phyloP scores from a whole-genome alignment of 2,888 invertebrate species.

The Thymelicus acteon region DNA sequence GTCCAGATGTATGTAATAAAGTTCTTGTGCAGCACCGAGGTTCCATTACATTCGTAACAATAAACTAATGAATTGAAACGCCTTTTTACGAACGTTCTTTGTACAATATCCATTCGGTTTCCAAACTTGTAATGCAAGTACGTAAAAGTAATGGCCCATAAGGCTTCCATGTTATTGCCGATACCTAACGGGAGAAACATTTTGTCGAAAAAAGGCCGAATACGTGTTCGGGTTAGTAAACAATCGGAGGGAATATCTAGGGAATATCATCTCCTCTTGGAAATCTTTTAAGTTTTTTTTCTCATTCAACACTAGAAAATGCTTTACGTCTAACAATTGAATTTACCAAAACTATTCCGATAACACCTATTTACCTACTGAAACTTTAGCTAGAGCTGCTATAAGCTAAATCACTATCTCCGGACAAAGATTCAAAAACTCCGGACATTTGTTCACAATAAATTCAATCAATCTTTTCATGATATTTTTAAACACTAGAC shows the following conservation, averaged over 20 bases:
- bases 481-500: too few relatives aligned
- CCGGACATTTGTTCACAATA: too few relatives aligned
- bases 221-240: conserved; percentile 33
- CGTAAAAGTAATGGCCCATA: conserved; percentile 35
- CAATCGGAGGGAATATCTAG: conserved; percentile 26
- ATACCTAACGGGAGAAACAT: conserved; percentile 26
- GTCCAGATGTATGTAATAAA: not conserved
- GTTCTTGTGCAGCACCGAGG: not conserved
- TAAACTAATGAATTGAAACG: conserved; percentile 29
- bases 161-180: conserved; percentile 25
- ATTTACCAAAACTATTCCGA: not conserved
- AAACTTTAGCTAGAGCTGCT: too few relatives aligned
- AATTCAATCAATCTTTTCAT: too few relatives aligned
- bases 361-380: too few relatives aligned
- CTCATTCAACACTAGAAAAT: not conserved
- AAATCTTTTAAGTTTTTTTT: conserved; percentile 22
- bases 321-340: conserved; percentile 4
- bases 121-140: conserved; percentile 31
- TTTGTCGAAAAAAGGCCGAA: conserved; percentile 31
- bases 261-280: conserved; percentile 22
- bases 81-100: conserved; percentile 16
- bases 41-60: conserved; percentile 8
- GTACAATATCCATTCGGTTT: conserved; percentile 14
- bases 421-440: too few relatives aligned
- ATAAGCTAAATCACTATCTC: too few relatives aligned